Percentiles rank a stretch among this genome's conserved stretches.
phyloP scores from a whole-genome alignment of 2,797 vertebrate species.

The Malurus splendens region DNA sequence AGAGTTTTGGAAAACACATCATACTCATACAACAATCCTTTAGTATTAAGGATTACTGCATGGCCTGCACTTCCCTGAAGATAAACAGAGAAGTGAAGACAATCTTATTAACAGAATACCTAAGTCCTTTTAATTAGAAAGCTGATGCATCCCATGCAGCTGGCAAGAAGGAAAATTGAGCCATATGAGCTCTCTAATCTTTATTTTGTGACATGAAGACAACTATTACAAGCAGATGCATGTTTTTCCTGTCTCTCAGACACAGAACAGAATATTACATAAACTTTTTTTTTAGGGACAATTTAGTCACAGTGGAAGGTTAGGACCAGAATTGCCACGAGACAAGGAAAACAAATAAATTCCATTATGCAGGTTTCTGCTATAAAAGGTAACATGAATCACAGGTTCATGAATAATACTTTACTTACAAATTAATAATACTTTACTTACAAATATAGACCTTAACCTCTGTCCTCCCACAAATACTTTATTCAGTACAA shows the following conservation, averaged over 20 bases:
- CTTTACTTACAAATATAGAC: not conserved
- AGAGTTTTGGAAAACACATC: not conserved
- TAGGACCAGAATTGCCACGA: not conserved
- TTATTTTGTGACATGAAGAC: not conserved
- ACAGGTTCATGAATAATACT: not conserved
- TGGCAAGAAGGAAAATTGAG: not conserved
- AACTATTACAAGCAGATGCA: not conserved
- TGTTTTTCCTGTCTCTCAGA: not conserved
- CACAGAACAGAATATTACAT: not conserved
- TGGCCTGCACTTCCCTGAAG: not conserved
- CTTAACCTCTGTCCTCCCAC: not conserved
- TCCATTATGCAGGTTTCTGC: fast-evolving
- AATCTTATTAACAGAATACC: not conserved
- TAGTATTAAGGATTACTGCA: not conserved
- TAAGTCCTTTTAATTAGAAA: not conserved
- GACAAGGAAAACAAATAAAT: not conserved
- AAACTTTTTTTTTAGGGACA: not conserved
- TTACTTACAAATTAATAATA: not conserved
- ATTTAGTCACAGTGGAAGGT: not conserved
- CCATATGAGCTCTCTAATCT: not conserved
- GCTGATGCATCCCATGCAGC: not conserved
- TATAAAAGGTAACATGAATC: not conserved
- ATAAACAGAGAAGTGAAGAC: not conserved
- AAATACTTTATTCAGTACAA: not conserved
- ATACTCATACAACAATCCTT: not conserved